Base-by-base conservation (phyloP, 2,113 vertebrate species). In the Odobenus rosmarus region DNA sequence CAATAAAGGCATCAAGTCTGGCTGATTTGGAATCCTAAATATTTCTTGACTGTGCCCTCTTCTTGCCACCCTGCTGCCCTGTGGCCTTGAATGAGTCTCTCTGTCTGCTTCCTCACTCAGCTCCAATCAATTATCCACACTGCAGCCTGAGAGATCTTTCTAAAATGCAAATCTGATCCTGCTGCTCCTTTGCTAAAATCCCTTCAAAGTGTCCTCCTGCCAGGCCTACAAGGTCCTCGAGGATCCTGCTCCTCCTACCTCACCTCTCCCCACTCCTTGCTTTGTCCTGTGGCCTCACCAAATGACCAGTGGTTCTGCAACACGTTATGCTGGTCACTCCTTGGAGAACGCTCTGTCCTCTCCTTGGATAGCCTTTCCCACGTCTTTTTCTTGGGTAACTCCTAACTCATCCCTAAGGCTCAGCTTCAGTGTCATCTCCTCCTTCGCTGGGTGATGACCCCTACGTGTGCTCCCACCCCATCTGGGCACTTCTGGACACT, bases 51-150 rank as follows among this genome's bases (percentile, higher is more conserved):
- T 33, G 61, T 19, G 55, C 82, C 90, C 86, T 94, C 92, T 76
- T 90, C 77, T 46, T 23, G 55, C 39, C 55, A 61, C 31, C 53
- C 90, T 24, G 81, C 88, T 7, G 4, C 81, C 82, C 85, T 53
- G 80, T 33, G 84, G 96, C 85, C 82, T 82, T 64, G 49, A 69
- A 28, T 57, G 71, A 6, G 69, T 80, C 72, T 93, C 31, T 39
- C 71, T 79, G 86, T 62, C 61, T 12, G 33, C 51, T 88, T 88
- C 42, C 74, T 81, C 62, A 26, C 96, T 88, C 53, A 0, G 19
- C 26, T 92, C 88, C 61, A 95, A 90, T 95, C 95, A 85, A 51
- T 96, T 92, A 86, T 96, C 94, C 92, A 90, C 87, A 55, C 95
- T 55, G 82, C 96, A 92, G 90, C 64, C 94, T 0, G 0, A 90